A percentile compares a stretch with the other conserved stretches of the same genome.
Evolutionary conservation across 2,888 invertebrate species (phyloP).

Genomic region (Yponomeuta sedellus): DNA sequence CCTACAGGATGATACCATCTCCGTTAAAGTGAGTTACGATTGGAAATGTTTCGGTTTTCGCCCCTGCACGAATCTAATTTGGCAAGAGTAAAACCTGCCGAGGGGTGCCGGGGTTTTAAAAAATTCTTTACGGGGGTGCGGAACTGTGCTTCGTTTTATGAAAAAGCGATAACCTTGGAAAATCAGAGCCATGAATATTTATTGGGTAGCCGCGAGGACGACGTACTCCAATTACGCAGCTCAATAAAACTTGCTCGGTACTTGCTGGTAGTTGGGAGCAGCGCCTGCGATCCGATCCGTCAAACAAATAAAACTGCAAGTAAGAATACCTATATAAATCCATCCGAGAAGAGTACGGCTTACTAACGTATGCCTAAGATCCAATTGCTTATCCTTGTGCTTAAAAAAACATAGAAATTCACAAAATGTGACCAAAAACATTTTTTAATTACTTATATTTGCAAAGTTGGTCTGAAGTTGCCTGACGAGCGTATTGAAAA

Average conservation of each 20-base stretch:
- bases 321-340: too few species aligned
- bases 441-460: too few species aligned
- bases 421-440: too few species aligned
- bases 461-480: too few species aligned
- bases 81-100: neutral
- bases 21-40: slow-evolving; percentile 72
- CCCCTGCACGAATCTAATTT: neutral
- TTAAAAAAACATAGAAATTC: too few species aligned
- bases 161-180: slow-evolving; percentile 29
- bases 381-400: too few species aligned
- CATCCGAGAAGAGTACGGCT: too few species aligned
- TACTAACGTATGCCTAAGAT: too few species aligned
- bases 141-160: slow-evolving; percentile 38
- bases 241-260: neutral
- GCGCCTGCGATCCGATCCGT: neutral
- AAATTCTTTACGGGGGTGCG: slow-evolving; percentile 27
- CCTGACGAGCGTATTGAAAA: too few species aligned
- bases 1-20: slow-evolving; percentile 87
- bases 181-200: slow-evolving; percentile 55
- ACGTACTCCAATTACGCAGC: slow-evolving; percentile 32
- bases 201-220: slow-evolving; percentile 33
- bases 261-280: neutral
- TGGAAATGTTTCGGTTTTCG: too few species aligned
- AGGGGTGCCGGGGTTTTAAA: slow-evolving; percentile 20
- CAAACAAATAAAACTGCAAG: neutral